phyloP scores from a whole-genome alignment of 2,888 invertebrate species.

The Autographa gamma region DNA sequence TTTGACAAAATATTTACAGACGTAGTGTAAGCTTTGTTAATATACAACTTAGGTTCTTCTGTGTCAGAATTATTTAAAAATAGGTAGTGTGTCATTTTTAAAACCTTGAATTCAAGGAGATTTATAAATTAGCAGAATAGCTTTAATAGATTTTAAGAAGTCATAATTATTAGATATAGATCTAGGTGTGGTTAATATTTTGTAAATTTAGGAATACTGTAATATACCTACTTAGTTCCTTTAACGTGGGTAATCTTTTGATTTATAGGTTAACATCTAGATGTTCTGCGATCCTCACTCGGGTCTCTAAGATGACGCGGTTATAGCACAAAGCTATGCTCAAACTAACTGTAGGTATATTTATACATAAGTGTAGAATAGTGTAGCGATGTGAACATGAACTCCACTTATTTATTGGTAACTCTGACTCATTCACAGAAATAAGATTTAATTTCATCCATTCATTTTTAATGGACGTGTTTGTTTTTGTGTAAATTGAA shows the following conservation, averaged over 20 bases:
- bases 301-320: slow-evolving; percentile 46
- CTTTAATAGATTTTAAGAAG: slow-evolving; percentile 84
- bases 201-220: slow-evolving; percentile 50
- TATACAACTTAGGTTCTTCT: slow-evolving; percentile 54
- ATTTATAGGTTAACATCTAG: slow-evolving; percentile 41
- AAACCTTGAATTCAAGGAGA: slow-evolving; percentile 38
- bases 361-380: slow-evolving; percentile 54
- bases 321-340: slow-evolving; percentile 74
- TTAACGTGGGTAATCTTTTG: slow-evolving; percentile 46
- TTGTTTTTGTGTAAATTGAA: neutral
- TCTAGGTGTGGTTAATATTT: slow-evolving; percentile 60
- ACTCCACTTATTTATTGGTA: slow-evolving; percentile 6
- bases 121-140: slow-evolving; percentile 81
- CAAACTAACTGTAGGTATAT: slow-evolving; percentile 66
- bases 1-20: slow-evolving; percentile 68
- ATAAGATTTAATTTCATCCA: no score
- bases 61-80: slow-evolving; percentile 47
- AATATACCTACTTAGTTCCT: slow-evolving; percentile 46
- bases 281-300: slow-evolving; percentile 38
- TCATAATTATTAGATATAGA: slow-evolving; percentile 54
- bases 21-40: slow-evolving; percentile 57
- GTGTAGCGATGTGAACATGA: slow-evolving; percentile 49
- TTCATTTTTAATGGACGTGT: no score
- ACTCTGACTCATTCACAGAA: neutral
- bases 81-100: slow-evolving; percentile 37